Evolutionary conservation across 92 coral and sea anemone genomes (phyloP), one percentile per base, ranked within the genome.

Genomic region (Epizoanthus stellaris): DNA sequence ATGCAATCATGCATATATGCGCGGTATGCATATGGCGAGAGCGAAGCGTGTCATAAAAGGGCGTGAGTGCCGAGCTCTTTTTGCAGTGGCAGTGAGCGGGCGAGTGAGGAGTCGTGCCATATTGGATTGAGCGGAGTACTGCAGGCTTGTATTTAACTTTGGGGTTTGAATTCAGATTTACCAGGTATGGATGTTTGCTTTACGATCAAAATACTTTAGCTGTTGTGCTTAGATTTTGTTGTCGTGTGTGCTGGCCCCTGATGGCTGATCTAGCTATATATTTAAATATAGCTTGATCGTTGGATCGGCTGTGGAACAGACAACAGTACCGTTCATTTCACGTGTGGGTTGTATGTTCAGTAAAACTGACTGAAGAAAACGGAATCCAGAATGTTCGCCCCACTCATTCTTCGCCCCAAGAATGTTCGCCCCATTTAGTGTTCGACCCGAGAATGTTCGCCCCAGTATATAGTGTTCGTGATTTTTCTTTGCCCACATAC

Each of bases 1-100:
- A 19, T 71, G 76, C 40, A 71, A 20, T 56, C 76, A 47, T 57
- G n/a, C n/a, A n/a, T n/a, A n/a, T n/a, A n/a, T n/a, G 60, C 77
- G 38, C 59, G 60, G 57, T 39, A n/a, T 70, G 49, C 34, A 43
- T 21, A 52, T 5, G 75, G 23, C 0, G 73, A 15, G 19, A 71
- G 12, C 45, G 72, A 67, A 36, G 73, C 36, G 61, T 8, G 77
- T 7, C 0, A 49, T 25, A 72, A 43, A 72, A 72, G 60, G 77
- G 77, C 77, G 77, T 72, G 77, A 20, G 52, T 34, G 20, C 10
- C 0, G 10, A 9, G 16, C 21, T 40, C 15, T 47, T 6, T 10
- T 72, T 72, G 77, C 49, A 67, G 43, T 38, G 4, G 59, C 60
- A 21, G 77, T 30, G 3, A 19, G n/a, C 10, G 17, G 60, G 8